These are phyloP conservation scores for Mastomys natalensis DNA, from an alignment of 2,113 vertebrate species.

Conservation along the genomic window DNA sequence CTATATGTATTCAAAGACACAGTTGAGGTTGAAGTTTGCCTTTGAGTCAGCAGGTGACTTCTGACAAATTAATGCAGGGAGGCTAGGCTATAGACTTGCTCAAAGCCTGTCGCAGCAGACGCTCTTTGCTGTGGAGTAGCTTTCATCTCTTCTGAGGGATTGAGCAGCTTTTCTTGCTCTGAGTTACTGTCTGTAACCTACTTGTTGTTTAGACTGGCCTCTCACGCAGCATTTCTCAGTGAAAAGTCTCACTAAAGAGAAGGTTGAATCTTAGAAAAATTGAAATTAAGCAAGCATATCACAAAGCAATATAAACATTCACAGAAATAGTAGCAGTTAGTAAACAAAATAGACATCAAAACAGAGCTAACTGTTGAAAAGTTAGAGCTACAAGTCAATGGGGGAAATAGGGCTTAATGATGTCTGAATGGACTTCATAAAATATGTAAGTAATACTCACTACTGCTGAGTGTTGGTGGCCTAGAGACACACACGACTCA, in stretches of 20 bases:
- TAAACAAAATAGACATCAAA: constrained; percentile 2
- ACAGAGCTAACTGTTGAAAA: neutral
- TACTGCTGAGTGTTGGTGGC: neutral
- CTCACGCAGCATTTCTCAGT: neutral
- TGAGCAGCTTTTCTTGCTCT: neutral
- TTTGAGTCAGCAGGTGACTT: constrained; percentile 26
- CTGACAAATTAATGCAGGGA: constrained; percentile 15
- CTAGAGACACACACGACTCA: neutral
- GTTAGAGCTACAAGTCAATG: neutral
- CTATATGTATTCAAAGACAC: constrained; percentile 15
- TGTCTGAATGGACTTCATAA: constrained; percentile 8
- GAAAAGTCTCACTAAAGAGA: neutral
- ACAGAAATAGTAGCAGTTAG: neutral
- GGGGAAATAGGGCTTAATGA: neutral
- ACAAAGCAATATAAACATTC: neutral
- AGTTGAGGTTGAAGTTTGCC: constrained; percentile 44
- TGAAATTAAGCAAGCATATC: neutral
- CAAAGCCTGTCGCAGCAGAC: neutral
- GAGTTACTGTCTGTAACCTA: neutral
- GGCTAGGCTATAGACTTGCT: neutral
- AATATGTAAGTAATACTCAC: neutral
- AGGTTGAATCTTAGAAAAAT: neutral
- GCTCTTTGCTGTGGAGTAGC: constrained; percentile 11
- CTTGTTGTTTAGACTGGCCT: neutral
- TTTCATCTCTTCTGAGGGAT: neutral